These are phyloP conservation scores for Microcebus jonahi DNA, from an alignment of 2,113 vertebrate genomes.

Conservation along the genomic window DNA sequence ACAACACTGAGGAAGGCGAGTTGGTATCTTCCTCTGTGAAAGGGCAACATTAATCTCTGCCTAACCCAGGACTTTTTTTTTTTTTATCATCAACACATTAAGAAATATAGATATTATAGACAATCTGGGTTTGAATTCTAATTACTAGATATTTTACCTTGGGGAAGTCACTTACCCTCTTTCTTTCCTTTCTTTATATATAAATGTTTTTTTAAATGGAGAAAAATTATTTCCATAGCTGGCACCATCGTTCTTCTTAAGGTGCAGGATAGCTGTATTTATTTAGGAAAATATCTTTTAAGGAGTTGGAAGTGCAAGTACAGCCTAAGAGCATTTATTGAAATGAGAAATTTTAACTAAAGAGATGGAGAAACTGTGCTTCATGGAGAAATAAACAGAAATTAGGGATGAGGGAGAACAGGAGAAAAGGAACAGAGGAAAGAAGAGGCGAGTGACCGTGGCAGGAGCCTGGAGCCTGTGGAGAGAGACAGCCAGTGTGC, in stretches of 20 bases:
- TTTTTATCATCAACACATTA: not conserved
- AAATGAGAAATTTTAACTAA: not conserved
- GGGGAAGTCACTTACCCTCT: not conserved
- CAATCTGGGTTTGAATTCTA: not conserved
- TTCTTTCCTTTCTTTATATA: not conserved
- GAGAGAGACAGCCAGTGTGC: not conserved
- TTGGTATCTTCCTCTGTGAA: not conserved
- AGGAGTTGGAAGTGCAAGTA: not conserved
- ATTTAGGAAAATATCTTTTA: not conserved
- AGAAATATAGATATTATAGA: not conserved
- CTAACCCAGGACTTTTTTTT: not conserved
- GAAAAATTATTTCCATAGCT: not conserved
- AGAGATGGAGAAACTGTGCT: not conserved
- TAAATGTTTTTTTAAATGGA: not conserved
- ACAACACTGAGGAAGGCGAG: not conserved
- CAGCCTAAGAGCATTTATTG: not conserved
- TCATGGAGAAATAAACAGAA: not conserved
- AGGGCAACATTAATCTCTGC: not conserved
- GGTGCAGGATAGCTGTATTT: not conserved
- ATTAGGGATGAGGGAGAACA: not conserved
- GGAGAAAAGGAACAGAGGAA: not conserved
- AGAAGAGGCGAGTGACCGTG: not conserved
- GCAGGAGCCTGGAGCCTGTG: not conserved
- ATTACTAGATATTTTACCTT: not conserved
- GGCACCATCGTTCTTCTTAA: not conserved